Conservation (phyloP, 2,888 invertebrate species). For the Tryphoninae sp. region DNA sequence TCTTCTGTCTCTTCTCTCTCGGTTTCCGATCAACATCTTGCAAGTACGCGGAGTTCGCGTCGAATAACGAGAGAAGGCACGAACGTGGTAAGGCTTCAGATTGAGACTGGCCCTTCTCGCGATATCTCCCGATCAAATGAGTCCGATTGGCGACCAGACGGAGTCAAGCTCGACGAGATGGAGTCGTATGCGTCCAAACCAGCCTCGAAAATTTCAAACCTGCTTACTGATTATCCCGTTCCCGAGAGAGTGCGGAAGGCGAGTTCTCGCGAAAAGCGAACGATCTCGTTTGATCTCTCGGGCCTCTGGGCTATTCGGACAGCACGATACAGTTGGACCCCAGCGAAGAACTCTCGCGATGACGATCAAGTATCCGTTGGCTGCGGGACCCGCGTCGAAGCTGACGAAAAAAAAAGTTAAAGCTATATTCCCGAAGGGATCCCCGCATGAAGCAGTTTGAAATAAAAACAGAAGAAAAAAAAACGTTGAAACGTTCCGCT, state of each 20-base stretch:
- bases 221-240: constrained; percentile 49
- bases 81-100: constrained; percentile 50
- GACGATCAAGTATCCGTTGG: constrained; percentile 44
- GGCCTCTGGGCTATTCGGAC: constrained; percentile 23
- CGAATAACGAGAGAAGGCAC: constrained; percentile 51
- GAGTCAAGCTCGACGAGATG: constrained; percentile 44
- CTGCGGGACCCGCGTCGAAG: constrained; percentile 45
- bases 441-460: constrained; percentile 33
- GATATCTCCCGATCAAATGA: constrained; percentile 43
- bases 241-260: constrained; percentile 34
- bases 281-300: constrained; percentile 57
- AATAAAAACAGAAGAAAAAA: constrained; percentile 48
- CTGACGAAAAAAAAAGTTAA: constrained; percentile 41
- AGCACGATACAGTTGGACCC: constrained; percentile 14
- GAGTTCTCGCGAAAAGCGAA: constrained; percentile 50
- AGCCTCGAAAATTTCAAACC: constrained; percentile 43
- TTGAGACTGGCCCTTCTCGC: constrained; percentile 44
- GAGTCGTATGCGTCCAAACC: constrained; percentile 36
- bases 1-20: constrained; percentile 35
- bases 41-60: constrained; percentile 33
- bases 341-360: constrained; percentile 37
- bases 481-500: constrained; percentile 49
- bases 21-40: constrained; percentile 33
- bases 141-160: constrained; percentile 43
- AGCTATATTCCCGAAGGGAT: constrained; percentile 59